Conservation (phyloP, 2,113 vertebrate species). For the Hyaena hyaena region DNA sequence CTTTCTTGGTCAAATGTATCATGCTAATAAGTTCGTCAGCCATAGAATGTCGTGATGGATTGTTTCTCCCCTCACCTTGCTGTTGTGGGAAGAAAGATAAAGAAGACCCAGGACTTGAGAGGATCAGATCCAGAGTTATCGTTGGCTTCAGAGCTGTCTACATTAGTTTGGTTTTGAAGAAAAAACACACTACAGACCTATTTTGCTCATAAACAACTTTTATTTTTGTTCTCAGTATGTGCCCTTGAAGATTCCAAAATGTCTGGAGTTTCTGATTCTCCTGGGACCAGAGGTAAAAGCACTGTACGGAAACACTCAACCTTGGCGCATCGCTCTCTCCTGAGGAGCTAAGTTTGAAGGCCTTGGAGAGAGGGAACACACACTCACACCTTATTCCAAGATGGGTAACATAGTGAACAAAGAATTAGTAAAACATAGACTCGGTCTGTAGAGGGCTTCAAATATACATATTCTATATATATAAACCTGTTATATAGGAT, state of each 20-base stretch:
- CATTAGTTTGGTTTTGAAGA: not conserved
- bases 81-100: not conserved
- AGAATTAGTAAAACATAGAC: slow-evolving; percentile 83
- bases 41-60: not conserved
- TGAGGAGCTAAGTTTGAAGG: slow-evolving; percentile 56
- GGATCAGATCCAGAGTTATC: not conserved
- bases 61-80: not conserved
- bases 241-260: slow-evolving; percentile 85
- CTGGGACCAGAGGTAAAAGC: slow-evolving; percentile 79
- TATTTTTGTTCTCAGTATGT: slow-evolving; percentile 87
- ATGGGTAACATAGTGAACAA: slow-evolving; percentile 79
- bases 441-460: slow-evolving; percentile 82
- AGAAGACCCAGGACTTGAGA: not conserved
- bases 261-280: slow-evolving; percentile 81
- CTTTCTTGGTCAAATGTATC: not conserved
- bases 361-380: slow-evolving; percentile 71
- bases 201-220: slow-evolving; percentile 83
- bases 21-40: not conserved
- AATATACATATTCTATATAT: slow-evolving; percentile 81
- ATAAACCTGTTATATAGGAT: slow-evolving; percentile 81
- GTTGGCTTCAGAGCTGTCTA: not conserved
- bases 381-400: slow-evolving; percentile 74
- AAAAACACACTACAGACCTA: not conserved
- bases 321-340: slow-evolving; percentile 67
- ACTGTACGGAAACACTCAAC: slow-evolving; percentile 73